A percentile compares a stretch with the other conserved stretches of the same genome.
These are phyloP conservation scores for Polylopha cassiicola DNA, from an alignment of 2,888 invertebrate genomes.

Conservation along the genomic window DNA sequence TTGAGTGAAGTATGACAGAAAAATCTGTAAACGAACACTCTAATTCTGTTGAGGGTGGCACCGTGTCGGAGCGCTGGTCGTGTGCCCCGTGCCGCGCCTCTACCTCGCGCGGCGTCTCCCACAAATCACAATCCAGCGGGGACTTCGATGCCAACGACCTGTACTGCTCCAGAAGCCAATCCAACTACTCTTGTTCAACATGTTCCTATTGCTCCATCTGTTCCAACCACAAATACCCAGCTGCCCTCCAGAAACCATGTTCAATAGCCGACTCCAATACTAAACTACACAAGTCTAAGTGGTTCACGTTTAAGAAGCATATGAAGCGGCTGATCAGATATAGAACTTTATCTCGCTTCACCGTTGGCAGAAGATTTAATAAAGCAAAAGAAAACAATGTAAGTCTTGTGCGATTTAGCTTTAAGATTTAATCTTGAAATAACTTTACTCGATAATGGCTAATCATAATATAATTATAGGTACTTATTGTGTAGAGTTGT, in stretches of 20 bases:
- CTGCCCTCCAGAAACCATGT: conserved; percentile 42
- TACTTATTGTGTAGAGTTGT: too few relatives aligned
- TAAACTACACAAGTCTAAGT: conserved; percentile 43
- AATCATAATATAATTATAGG: too few relatives aligned
- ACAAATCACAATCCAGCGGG: conserved; percentile 46
- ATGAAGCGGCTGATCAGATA: too few relatives aligned
- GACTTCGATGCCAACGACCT: conserved; percentile 40
- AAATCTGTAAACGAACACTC: conserved; percentile 26
- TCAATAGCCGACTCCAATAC: conserved; percentile 47
- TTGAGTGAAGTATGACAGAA: conserved; percentile 24
- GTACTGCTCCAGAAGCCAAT: conserved; percentile 34
- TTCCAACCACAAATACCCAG: conserved; percentile 31
- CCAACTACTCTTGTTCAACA: too few relatives aligned
- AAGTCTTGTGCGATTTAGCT: too few relatives aligned
- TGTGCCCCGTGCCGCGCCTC: conserved; percentile 42
- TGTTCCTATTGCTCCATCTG: conserved; percentile 47
- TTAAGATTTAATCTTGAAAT: too few relatives aligned
- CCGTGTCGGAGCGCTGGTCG: conserved; percentile 36
- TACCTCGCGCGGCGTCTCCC: conserved; percentile 50
- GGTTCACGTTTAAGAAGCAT: conserved; percentile 47
- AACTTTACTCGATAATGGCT: too few relatives aligned
- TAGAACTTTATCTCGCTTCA: too few relatives aligned
- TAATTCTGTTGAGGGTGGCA: conserved; percentile 26
- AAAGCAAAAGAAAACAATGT: too few relatives aligned
- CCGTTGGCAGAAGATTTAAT: too few relatives aligned